phyloP scores from a whole-genome alignment of 2,797 vertebrate genomes.

The Thunnus albacares region DNA sequence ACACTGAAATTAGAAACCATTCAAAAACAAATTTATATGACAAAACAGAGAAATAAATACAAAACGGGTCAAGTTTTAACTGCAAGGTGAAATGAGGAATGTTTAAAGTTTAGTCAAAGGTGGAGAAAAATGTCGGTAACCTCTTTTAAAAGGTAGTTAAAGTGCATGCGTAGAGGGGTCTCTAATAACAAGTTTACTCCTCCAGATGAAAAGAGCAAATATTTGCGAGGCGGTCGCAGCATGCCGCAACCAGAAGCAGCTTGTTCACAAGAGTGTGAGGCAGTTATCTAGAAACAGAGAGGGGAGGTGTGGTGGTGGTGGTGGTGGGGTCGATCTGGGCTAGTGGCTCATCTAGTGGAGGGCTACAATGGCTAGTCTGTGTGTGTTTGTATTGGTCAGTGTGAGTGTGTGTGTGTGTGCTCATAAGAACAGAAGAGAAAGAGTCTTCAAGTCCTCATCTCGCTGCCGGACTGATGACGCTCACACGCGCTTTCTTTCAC shows the following conservation, averaged over 20 bases:
- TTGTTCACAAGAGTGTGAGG: conserved; percentile 22
- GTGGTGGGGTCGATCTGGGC: not conserved
- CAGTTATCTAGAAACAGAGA: not conserved
- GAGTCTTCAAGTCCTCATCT: not conserved
- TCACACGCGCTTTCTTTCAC: conserved; percentile 37
- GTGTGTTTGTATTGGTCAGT: conserved; percentile 12
- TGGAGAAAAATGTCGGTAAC: too few species aligned
- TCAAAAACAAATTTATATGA: too few species aligned
- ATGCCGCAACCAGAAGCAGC: conserved; percentile 21
- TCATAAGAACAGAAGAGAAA: conserved; percentile 53
- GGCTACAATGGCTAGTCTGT: conserved; percentile 78
- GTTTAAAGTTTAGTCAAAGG: too few species aligned
- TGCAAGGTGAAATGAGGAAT: not conserved
- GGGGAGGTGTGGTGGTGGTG: not conserved
- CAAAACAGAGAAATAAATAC: too few species aligned
- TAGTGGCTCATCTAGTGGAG: conserved; percentile 31
- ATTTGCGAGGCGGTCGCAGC: conserved; percentile 30
- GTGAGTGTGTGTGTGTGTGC: not conserved
- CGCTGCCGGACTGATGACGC: conserved; percentile 49
- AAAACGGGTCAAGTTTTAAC: not conserved
- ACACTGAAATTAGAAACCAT: too few species aligned
- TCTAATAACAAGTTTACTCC: conserved; percentile 18
- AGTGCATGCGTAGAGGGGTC: not conserved
- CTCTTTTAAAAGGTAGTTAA: too few species aligned
- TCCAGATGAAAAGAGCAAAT: conserved; percentile 42